These are phyloP conservation scores for Meandrusa payeni DNA, from an alignment of 2,888 invertebrate genomes.

Conservation along the genomic window DNA sequence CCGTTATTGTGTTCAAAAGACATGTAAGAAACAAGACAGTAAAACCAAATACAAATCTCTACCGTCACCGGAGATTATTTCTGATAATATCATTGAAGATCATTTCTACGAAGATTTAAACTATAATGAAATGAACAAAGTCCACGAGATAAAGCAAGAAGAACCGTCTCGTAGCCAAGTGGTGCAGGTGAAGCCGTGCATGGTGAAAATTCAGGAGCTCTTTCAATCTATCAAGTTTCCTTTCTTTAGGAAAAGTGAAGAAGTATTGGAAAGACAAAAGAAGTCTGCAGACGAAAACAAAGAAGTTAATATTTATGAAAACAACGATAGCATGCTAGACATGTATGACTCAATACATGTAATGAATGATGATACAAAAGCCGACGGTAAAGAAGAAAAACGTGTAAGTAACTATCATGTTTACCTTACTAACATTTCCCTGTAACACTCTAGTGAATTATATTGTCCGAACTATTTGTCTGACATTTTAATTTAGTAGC, in stretches of 20 bases:
- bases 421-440: no score
- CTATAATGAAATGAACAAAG: constrained; percentile 53
- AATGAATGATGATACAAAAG: constrained; percentile 29
- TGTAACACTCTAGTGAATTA: no score
- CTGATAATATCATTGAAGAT: constrained; percentile 55
- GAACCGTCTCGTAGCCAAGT: constrained; percentile 22
- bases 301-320: constrained; percentile 51
- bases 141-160: constrained; percentile 29
- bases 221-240: constrained; percentile 66
- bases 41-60: constrained; percentile 60
- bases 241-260: constrained; percentile 56
- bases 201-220: constrained; percentile 63
- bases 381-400: constrained; percentile 24
- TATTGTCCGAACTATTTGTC: no score
- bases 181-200: constrained; percentile 48
- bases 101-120: constrained; percentile 72
- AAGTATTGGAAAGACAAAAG: constrained; percentile 31
- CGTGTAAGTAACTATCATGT: constrained; percentile 35
- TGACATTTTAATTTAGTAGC: no score
- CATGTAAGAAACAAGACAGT: constrained; percentile 47
- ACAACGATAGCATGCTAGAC: constrained; percentile 48
- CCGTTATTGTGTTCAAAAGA: constrained; percentile 48
- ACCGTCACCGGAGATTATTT: constrained; percentile 48
- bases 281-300: constrained; percentile 22
- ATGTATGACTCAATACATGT: constrained; percentile 71